phyloP scores from a whole-genome alignment of 2,113 vertebrate genomes.

The Eurypyga helias region DNA sequence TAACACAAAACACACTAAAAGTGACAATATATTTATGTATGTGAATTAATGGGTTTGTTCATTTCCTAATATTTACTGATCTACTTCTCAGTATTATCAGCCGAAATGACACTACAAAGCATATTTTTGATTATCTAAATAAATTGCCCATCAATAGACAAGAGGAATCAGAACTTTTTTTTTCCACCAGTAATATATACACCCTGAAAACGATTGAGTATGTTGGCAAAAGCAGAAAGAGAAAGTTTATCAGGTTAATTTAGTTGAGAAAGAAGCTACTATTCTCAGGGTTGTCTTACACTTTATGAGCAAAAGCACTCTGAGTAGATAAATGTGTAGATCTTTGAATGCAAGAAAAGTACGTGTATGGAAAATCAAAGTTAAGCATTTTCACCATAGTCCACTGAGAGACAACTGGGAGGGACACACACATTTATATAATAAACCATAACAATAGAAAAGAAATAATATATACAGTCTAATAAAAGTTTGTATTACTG shows the following conservation, averaged over 20 bases:
- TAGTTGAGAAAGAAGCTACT: not conserved
- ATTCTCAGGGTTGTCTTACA: not conserved
- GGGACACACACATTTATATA: not conserved
- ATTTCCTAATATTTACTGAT: not conserved
- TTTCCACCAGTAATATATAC: not conserved
- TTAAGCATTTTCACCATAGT: not conserved
- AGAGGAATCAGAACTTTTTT: not conserved
- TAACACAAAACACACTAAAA: not conserved
- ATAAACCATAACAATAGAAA: slow-evolving; percentile 26
- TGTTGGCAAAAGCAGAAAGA: not conserved
- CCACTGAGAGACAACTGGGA: not conserved
- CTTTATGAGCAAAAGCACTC: not conserved
- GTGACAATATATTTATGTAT: not conserved
- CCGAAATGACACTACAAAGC: not conserved
- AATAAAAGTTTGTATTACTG: slow-evolving; percentile 29
- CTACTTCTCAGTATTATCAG: not conserved
- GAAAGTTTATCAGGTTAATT: not conserved
- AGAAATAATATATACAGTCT: not conserved
- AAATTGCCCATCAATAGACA: not conserved
- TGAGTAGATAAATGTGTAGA: not conserved
- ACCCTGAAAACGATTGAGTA: not conserved
- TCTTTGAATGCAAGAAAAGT: not conserved
- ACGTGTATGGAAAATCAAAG: not conserved
- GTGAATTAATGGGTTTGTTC: not conserved
- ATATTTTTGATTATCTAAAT: not conserved